A percentile compares a stretch with the other conserved stretches of the same genome.
These are phyloP conservation scores for Sebastes paucispinis DNA, from an alignment of 2,797 vertebrate genomes.

Conservation along the genomic window DNA sequence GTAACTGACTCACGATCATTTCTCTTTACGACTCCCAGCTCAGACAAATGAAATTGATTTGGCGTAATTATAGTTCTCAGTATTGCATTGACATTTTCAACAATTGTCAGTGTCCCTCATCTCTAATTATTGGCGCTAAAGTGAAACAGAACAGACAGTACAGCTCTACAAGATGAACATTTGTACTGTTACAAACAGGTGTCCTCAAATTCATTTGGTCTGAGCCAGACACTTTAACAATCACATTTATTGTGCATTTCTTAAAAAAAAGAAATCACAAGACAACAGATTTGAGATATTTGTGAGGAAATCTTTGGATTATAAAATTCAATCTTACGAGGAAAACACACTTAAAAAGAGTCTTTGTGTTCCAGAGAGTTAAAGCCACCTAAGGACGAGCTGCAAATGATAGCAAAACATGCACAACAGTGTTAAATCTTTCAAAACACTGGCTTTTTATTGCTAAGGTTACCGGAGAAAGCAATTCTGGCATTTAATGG, in stretches of 20 bases:
- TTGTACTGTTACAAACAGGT: background rate
- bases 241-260: background rate
- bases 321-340: background rate
- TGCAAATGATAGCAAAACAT: background rate
- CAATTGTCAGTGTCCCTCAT: background rate
- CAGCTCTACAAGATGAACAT: background rate
- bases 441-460: background rate
- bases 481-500: background rate
- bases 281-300: background rate
- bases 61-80: background rate
- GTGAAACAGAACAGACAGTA: constrained; percentile 9
- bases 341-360: background rate
- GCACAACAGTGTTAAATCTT: background rate
- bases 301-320: background rate
- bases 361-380: background rate
- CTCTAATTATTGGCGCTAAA: constrained; percentile 2
- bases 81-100: background rate
- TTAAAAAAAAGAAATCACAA: background rate
- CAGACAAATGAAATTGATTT: constrained; percentile 18
- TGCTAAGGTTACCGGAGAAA: background rate
- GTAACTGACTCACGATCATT: background rate
- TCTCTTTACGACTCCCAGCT: background rate
- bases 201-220: background rate
- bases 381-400: background rate
- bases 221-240: background rate